Conservation (phyloP, 64 coral and sea anemone species). For the Trachythela sp. region DNA sequence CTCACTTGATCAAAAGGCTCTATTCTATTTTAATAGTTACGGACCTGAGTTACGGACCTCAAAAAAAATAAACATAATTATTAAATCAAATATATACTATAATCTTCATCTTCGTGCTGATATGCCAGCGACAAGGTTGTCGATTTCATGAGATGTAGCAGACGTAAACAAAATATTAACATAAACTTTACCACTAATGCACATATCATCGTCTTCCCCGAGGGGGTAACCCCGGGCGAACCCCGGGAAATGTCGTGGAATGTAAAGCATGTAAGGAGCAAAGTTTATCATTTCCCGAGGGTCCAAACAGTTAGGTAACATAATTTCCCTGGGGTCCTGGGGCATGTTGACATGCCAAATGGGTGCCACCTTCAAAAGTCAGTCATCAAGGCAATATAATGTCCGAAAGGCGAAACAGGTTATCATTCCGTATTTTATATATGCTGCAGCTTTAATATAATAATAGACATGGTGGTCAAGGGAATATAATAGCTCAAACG, state of each 20-base stretch:
- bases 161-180: no score
- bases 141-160: no score
- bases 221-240: neutral
- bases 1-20: no score
- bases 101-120: no score
- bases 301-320: neutral
- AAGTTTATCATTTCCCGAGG: neutral
- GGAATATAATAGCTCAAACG: no score
- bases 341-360: neutral
- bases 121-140: no score
- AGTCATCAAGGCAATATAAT: neutral
- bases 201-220: neutral
- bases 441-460: neutral
- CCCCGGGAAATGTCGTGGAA: neutral
- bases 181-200: no score
- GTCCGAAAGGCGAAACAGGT: neutral
- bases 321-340: neutral
- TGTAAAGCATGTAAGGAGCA: neutral
- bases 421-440: neutral
- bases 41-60: no score
- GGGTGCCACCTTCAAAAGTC: neutral
- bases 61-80: no score
- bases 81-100: no score
- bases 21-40: no score
- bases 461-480: no score